Conservation (phyloP, 1,140 invertebrate genomes). For the Campoletis sonorensis region DNA sequence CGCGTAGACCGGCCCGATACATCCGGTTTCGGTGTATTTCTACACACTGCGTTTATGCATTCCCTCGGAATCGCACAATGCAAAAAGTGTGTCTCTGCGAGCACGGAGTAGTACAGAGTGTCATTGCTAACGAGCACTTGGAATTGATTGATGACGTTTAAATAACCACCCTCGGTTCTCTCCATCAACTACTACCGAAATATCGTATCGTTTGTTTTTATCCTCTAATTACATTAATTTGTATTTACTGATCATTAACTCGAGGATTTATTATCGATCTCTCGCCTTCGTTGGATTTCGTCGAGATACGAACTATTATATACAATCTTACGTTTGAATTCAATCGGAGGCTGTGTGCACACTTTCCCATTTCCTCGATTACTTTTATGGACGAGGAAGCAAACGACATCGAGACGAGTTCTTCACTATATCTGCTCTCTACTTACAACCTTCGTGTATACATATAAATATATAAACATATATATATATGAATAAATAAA, state of each 20-base stretch:
- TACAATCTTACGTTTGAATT: neutral
- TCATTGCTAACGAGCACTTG: constrained; percentile 41
- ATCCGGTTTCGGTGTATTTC: no score
- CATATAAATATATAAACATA: neutral
- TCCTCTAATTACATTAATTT: no score
- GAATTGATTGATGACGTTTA: no score
- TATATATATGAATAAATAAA: constrained; percentile 7
- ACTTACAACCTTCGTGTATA: neutral
- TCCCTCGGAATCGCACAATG: no score
- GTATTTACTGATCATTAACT: no score
- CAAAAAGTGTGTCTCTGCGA: no score
- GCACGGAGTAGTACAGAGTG: neutral
- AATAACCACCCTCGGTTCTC: no score
- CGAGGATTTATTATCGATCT: constrained; percentile 27
- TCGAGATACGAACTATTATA: neutral
- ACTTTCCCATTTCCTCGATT: constrained; percentile 43
- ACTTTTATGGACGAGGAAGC: constrained; percentile 39
- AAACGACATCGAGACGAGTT: constrained; percentile 40
- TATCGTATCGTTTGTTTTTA: no score
- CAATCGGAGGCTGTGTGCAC: neutral
- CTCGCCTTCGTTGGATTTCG: no score
- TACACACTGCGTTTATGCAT: no score
- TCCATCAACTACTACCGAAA: no score
- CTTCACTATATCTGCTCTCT: constrained; percentile 18
- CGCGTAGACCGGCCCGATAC: no score